Evolutionary conservation across 2,113 vertebrate genomes (phyloP).

Genomic region (Talpa occidentalis): DNA sequence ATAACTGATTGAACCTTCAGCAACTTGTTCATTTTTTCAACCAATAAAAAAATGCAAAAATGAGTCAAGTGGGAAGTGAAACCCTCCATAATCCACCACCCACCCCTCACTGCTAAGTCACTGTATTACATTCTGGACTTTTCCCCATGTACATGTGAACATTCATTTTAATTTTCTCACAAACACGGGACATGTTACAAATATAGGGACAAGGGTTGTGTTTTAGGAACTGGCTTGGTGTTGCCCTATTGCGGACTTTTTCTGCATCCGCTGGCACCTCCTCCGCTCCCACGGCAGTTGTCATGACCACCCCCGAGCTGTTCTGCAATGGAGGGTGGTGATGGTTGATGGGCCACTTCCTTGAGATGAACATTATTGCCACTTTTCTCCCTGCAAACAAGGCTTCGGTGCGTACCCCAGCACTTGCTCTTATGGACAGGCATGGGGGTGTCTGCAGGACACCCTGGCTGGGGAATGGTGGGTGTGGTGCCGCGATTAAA

Average conservation of each 20-base stretch:
- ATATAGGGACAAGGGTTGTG: neutral
- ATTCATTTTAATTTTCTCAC: neutral
- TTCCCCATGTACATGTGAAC: neutral
- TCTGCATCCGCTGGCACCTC: neutral
- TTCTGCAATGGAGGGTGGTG: no score
- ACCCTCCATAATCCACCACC: neutral
- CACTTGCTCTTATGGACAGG: fast-evolving
- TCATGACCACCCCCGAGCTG: neutral
- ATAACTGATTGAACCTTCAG: neutral
- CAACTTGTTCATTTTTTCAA: neutral
- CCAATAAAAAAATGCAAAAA: neutral
- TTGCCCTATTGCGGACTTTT: fast-evolving
- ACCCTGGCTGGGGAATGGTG: neutral
- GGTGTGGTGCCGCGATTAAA: fast-evolving
- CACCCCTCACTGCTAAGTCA: neutral
- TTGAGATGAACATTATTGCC: neutral
- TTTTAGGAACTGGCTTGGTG: neutral
- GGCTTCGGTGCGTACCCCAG: neutral
- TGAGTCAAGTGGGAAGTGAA: neutral
- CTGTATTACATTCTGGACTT: neutral
- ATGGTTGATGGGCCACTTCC: neutral
- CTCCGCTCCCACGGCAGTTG: neutral
- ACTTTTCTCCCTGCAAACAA: neutral
- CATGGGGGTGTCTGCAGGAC: neutral
- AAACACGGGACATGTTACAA: neutral